Base-by-base conservation (phyloP, 2,888 invertebrate genomes). In the Lycocerus yunnanus region DNA sequence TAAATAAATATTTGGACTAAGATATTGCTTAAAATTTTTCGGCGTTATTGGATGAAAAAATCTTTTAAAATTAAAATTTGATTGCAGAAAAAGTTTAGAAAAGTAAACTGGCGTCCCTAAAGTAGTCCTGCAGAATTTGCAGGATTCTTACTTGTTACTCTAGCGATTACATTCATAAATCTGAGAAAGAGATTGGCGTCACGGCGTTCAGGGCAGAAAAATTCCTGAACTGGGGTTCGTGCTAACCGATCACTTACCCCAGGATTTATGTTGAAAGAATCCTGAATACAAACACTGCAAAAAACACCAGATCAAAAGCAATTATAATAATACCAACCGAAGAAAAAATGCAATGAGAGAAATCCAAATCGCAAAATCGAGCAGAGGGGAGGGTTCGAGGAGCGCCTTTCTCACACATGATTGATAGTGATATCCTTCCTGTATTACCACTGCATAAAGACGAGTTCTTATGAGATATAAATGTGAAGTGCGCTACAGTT, bases 191-290 rank as follows among this genome's bases (percentile, higher is more conserved):
- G 82, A 83, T 86, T 86, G 85, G 85, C 84, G 81, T 80, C 80
- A 82, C 82, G 82, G 76, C 80, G 80, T 83, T 83, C 83, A 81
- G 86, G 86, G 84, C 82, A 83, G 83, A 86, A 86, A 86, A 86
- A 86, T 86, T 86, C 86, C 86, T 79, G 80, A 83, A 83, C 85
- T 84, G 85, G 86, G 86, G 86, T 85, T 84, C 83, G 85, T 82
- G 86, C 83, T 85, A 86, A 86, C 87, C 86, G 86, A 86, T 87
- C 87, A 85, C 86, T 87, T 87, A 86, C 86, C 84, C 84, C 81
- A 81, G 83, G 86, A 87, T 87, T 87, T 87, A 86, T 87, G 87
- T 85, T 81, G 84, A 82, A 83, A 84, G 85, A 85, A 85, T 85
- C 83, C 84, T 73, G 84, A 85, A 85, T 85, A 84, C 85, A 86